Evolutionary conservation across 2,888 invertebrate species (phyloP).

Genomic region (Alentia gelatinosa): DNA sequence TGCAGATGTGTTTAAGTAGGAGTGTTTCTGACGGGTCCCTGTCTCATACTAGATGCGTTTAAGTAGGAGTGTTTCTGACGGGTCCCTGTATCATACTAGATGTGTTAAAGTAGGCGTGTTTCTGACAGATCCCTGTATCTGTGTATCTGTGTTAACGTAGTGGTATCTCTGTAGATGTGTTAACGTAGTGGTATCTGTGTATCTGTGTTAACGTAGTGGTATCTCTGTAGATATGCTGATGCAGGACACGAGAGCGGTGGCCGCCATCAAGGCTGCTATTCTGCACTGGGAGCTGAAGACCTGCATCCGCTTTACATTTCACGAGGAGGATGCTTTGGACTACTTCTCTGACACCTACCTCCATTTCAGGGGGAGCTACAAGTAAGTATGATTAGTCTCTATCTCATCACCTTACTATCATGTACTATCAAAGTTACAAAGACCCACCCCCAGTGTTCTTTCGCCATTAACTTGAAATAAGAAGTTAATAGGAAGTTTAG

Average conservation of each 20-base stretch:
- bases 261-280: constrained; percentile 44
- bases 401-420: neutral
- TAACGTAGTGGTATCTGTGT: neutral
- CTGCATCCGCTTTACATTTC: constrained; percentile 53
- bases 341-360: constrained; percentile 43
- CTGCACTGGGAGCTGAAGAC: constrained; percentile 52
- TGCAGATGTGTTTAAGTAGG: too few species aligned
- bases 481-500: too few species aligned
- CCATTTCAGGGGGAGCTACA: constrained; percentile 34
- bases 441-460: neutral
- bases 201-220: neutral
- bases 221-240: neutral
- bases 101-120: neutral
- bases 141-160: neutral
- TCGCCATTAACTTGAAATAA: neutral
- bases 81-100: neutral
- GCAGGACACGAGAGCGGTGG: neutral
- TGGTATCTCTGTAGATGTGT: neutral
- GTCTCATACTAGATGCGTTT: too few species aligned
- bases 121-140: neutral
- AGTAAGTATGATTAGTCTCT: constrained; percentile 21
- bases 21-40: too few species aligned
- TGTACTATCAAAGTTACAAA: neutral
- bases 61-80: neutral
- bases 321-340: neutral